phyloP scores from a whole-genome alignment of 2,113 vertebrate genomes.

The Turdus rufiventris region DNA sequence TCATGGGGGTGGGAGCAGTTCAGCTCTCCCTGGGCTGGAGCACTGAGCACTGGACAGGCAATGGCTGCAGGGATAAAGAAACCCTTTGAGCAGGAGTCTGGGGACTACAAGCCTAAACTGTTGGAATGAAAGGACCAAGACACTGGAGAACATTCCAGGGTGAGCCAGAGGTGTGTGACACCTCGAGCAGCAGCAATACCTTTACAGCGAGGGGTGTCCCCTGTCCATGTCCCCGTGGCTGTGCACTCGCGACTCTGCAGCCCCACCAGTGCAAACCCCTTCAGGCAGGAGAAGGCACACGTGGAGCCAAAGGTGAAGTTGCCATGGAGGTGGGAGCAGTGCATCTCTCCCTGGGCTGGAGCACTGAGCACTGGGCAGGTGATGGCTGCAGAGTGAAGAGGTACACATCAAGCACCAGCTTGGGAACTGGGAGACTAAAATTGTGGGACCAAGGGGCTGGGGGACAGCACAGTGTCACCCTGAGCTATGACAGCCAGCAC shows the following conservation, averaged over 20 bases:
- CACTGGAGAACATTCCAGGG: too few relatives aligned
- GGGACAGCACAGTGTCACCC: too few relatives aligned
- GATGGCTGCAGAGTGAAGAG: neutral
- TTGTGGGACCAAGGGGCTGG: neutral
- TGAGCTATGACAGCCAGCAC: too few relatives aligned
- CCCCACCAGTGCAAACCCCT: neutral
- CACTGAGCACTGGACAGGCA: too few relatives aligned
- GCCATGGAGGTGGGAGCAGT: constrained; percentile 46
- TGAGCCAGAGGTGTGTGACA: neutral
- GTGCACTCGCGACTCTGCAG: neutral
- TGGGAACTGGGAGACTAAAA: neutral
- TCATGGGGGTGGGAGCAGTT: too few relatives aligned
- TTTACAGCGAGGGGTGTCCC: neutral
- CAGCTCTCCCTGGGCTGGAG: too few relatives aligned
- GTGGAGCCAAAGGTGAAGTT: constrained; percentile 66
- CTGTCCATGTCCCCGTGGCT: neutral
- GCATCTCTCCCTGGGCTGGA: neutral
- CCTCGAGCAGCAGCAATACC: neutral
- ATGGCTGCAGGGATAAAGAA: too few relatives aligned
- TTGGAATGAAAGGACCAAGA: too few relatives aligned
- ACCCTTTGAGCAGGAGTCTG: too few relatives aligned
- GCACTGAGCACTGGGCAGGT: neutral
- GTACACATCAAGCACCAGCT: neutral
- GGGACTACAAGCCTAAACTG: too few relatives aligned
- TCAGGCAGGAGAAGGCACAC: constrained; percentile 72